Evolutionary conservation across 2,113 vertebrate species (phyloP).

Genomic region (Pelvicachromis taeniatus): DNA sequence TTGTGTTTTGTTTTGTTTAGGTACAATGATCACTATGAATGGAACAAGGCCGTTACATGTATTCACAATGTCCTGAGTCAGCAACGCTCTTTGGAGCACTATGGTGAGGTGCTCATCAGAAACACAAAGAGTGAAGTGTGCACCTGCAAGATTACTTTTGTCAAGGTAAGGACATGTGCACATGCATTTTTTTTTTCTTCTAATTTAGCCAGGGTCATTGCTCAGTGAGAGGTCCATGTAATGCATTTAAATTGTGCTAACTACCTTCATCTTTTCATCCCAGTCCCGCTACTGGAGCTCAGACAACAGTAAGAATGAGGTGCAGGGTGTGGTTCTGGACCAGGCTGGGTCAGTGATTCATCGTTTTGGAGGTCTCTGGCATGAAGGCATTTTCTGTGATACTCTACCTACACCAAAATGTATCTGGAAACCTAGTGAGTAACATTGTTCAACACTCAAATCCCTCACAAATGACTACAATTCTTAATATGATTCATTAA

Average conservation of each 20-base stretch:
- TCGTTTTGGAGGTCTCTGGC: slow-evolving; percentile 87
- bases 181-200: neutral
- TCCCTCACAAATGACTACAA: neutral
- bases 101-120: slow-evolving; percentile 86
- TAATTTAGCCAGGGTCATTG: neutral
- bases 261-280: neutral
- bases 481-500: neutral
- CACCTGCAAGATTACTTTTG: slow-evolving; percentile 90
- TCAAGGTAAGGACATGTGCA: slow-evolving; percentile 75
- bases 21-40: slow-evolving; percentile 88
- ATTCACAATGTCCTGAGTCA: slow-evolving; percentile 91
- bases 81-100: slow-evolving; percentile 89
- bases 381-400: slow-evolving; percentile 87
- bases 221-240: neutral
- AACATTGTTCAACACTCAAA: neutral
- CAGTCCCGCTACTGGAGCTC: slow-evolving; percentile 86
- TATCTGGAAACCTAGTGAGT: slow-evolving; percentile 91
- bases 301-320: slow-evolving; percentile 80
- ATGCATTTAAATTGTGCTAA: neutral
- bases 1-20: slow-evolving; percentile 51
- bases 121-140: slow-evolving; percentile 78
- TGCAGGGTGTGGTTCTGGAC: slow-evolving; percentile 84
- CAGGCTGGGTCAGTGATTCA: slow-evolving; percentile 80
- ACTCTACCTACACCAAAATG: slow-evolving; percentile 74
- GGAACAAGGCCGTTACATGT: slow-evolving; percentile 92